Evolutionary conservation across 2,797 vertebrate genomes (phyloP).

Genomic region (Masticophis lateralis): DNA sequence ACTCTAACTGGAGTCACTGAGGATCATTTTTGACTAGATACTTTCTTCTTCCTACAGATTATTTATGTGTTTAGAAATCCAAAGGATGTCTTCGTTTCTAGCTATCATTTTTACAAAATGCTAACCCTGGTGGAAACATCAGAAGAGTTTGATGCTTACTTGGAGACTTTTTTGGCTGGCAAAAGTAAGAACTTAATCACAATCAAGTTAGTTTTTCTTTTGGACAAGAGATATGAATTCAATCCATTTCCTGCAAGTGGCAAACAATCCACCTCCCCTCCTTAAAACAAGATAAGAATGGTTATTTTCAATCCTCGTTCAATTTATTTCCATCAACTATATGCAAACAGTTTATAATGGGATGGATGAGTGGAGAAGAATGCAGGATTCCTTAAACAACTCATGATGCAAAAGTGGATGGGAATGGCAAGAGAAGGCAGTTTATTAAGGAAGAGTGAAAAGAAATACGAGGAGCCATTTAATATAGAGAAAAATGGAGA

Average conservation of each 20-base stretch:
- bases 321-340: background rate
- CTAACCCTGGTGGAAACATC: fast-evolving
- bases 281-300: background rate
- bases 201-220: background rate
- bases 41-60: slow-evolving; percentile 2
- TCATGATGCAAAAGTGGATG: background rate
- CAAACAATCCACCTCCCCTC: background rate
- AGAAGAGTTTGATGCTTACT: slow-evolving; percentile 19
- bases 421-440: background rate
- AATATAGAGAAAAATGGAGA: background rate
- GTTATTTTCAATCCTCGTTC: background rate
- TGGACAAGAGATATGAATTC: background rate
- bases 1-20: background rate
- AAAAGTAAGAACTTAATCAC: slow-evolving; percentile 19
- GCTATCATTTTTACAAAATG: slow-evolving; percentile 31
- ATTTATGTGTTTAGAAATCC: slow-evolving; percentile 50
- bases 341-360: background rate
- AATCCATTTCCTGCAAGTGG: background rate
- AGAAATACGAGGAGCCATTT: background rate
- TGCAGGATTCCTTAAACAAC: background rate
- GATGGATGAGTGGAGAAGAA: background rate
- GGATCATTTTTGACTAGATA: background rate
- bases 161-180: slow-evolving; percentile 40
- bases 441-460: background rate
- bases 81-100: slow-evolving; percentile 41